phyloP scores from a whole-genome alignment of 2,797 vertebrate genomes.

The Fundulus diaphanus region DNA sequence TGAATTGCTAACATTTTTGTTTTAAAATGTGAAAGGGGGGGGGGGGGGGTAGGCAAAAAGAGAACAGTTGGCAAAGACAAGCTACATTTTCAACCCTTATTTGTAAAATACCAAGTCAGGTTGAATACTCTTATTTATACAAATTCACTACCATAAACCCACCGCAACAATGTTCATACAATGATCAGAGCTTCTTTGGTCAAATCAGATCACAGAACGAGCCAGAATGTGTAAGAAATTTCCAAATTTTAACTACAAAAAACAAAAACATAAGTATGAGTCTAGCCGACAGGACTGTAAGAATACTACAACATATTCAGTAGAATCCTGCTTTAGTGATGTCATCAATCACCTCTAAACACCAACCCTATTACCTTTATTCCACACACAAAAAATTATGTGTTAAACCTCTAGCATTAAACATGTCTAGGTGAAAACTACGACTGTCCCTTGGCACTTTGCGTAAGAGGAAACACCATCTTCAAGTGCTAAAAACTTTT shows the following conservation, averaged over 20 bases:
- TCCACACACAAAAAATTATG: conserved; percentile 5
- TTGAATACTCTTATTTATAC: not conserved
- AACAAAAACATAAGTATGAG: not conserved
- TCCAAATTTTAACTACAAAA: not conserved
- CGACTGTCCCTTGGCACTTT: conserved; percentile 45
- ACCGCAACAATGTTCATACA: not conserved
- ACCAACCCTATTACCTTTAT: conserved; percentile 5
- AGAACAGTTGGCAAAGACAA: no score
- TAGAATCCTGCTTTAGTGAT: conserved; percentile 16
- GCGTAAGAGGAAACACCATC: not conserved
- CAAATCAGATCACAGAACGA: conserved; percentile 9
- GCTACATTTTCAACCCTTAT: no score
- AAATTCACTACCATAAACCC: not conserved
- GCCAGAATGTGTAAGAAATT: conserved; percentile 5
- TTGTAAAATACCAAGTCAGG: not conserved
- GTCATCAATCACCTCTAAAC: conserved; percentile 1
- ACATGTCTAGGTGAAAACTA: conserved; percentile 21
- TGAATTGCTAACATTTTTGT: no score
- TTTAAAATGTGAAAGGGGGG: no score
- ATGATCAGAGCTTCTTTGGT: conserved; percentile 38
- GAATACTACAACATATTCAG: conserved; percentile 83
- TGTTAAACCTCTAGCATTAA: conserved; percentile 6
- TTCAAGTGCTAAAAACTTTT: conserved; percentile 1
- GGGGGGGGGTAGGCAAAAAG: no score
- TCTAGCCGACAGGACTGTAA: conserved; percentile 2